Percentiles rank a stretch among this genome's conserved stretches.
These are phyloP conservation scores for Mallateleia sp. DNA, from an alignment of 2,888 invertebrate species.

Conservation along the genomic window DNA sequence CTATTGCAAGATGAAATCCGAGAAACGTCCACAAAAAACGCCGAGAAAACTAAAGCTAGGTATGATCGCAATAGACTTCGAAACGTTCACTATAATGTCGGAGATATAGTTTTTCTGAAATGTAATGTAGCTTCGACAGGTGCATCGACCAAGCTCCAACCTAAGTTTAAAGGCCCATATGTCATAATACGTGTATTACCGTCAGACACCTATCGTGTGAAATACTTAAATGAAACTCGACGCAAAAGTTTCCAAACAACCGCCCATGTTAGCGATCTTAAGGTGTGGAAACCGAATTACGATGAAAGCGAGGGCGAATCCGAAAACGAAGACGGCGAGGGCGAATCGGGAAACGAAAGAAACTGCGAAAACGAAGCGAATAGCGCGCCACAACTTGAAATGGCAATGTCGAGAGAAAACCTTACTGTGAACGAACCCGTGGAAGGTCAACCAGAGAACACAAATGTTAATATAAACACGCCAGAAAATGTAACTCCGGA, in stretches of 20 bases:
- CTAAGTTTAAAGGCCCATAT: conserved; percentile 15
- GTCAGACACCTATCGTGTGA: neutral
- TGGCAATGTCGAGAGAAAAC: too few relatives aligned
- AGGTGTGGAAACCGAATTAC: conserved; percentile 14
- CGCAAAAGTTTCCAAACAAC: neutral
- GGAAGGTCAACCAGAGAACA: too few relatives aligned
- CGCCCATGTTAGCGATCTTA: conserved; percentile 3
- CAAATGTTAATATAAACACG: too few relatives aligned
- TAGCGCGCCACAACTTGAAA: too few relatives aligned
- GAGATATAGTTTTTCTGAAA: conserved; percentile 1
- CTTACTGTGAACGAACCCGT: too few relatives aligned
- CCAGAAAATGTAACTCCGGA: too few relatives aligned
- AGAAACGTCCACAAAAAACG: too few relatives aligned
- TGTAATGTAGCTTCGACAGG: neutral
- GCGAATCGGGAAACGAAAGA: too few relatives aligned
- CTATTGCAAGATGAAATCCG: neutral
- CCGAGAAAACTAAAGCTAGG: neutral
- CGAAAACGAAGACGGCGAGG: too few relatives aligned
- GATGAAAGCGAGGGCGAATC: too few relatives aligned
- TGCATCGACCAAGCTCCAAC: conserved; percentile 16
- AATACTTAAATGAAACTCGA: conserved; percentile 12
- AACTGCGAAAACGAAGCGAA: too few relatives aligned
- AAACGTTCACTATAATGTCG: neutral
- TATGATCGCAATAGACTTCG: neutral
- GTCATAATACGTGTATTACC: conserved; percentile 5